Evolutionary conservation across 2,113 vertebrate genomes (phyloP), one percentile per base, ranked within the genome.

Genomic region (Coreoperca whiteheadi): DNA sequence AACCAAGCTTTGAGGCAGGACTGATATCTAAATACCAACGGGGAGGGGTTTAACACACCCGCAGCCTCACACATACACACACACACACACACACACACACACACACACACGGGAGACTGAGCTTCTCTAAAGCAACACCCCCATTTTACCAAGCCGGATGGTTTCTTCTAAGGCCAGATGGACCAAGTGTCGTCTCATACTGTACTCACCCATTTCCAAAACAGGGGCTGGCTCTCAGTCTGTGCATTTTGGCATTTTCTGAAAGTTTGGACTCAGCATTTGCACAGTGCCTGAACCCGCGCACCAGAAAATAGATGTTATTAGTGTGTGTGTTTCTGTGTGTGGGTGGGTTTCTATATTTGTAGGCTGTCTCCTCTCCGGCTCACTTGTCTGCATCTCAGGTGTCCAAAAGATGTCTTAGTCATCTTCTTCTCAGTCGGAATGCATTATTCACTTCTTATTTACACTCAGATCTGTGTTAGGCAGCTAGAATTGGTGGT

Each of bases 321-420:
- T 85, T 54, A 79, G 75, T 5, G 16, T 79, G 53, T 60, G n/a
- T 48, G 73, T 79, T 61, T 77, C 66, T 59, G 54, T 11, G 16
- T 64, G 80, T 83, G 81, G 68, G 81, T 1, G 74, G 28, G 15
- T 11, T 74, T 86, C 77, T 84, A 81, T 86, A 78, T 86, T 81
- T 78, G 68, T 66, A 65, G 11, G 51, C 56, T 1, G 54, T 81
- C 74, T 86, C 73, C 65, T 79, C 73, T 65, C 65, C 46, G 1
- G 39, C 61, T 75, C 46, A 56, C 48, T 66, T 43, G 65, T 83
- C 75, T 82, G 66, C 54, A 56, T 75, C 60, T 76, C 79, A 82
- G 79, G 75, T 85, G 66, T 82, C 80, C 73, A 70, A 53, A 66
- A 46, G 10, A 28, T 7, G 41, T 60, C 83, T 70, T 64, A 79